Conservation (phyloP, 2,113 vertebrate genomes). For the Rattus norvegicus region DNA sequence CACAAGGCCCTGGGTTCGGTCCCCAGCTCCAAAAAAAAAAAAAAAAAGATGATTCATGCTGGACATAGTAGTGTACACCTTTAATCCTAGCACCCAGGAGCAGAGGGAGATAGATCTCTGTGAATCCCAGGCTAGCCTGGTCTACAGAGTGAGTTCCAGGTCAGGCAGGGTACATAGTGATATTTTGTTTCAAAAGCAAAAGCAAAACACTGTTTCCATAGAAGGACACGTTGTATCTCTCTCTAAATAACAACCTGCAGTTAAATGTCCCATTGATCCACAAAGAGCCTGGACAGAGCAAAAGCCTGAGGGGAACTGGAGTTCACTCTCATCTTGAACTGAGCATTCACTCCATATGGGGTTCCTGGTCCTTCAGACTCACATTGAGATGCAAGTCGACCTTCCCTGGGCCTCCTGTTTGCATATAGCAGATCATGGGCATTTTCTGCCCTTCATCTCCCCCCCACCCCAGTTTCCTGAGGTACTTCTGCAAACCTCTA, state of each 20-base stretch:
- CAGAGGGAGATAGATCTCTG: not conserved
- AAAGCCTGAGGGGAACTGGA: not conserved
- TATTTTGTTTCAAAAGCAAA: not conserved
- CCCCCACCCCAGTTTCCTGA: not conserved
- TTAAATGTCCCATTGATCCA: not conserved
- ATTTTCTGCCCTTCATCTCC: not conserved
- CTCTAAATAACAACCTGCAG: not conserved
- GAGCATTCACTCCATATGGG: not conserved
- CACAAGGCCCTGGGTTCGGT: too few species aligned
- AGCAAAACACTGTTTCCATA: not conserved
- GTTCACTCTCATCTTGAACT: not conserved
- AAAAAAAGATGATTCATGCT: not conserved
- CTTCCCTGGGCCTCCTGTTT: not conserved
- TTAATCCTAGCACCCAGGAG: not conserved
- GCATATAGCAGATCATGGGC: not conserved
- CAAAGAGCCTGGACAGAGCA: not conserved
- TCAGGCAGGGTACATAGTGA: not conserved
- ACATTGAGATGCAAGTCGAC: not conserved
- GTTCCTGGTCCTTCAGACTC: not conserved
- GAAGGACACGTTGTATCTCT: not conserved
- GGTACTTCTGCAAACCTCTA: not conserved
- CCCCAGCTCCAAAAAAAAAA: too few species aligned
- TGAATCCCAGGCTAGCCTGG: too few species aligned
- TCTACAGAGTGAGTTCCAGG: not conserved
- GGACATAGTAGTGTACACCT: not conserved